A percentile compares a stretch with the other conserved stretches of the same genome.
phyloP scores from a whole-genome alignment of 1,140 invertebrate genomes.

The Drosophila sproati region DNA sequence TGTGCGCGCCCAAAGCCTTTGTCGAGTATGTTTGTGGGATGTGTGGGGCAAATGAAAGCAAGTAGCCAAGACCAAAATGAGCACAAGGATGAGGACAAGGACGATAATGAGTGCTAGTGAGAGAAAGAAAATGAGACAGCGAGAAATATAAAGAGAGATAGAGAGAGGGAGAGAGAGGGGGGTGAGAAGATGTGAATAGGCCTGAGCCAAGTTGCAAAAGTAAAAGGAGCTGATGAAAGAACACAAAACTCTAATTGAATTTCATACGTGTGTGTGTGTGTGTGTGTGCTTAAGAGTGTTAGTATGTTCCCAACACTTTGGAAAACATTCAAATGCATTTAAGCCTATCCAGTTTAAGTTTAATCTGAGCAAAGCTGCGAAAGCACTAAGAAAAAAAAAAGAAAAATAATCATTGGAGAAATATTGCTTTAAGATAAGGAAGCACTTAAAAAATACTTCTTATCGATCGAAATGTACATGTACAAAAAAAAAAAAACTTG shows the following conservation, averaged over 20 bases:
- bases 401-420: not conserved
- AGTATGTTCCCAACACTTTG: constrained; percentile 30
- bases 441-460: too few relatives aligned
- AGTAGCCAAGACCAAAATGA: constrained; percentile 37
- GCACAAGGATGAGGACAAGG: constrained; percentile 13
- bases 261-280: constrained; percentile 27
- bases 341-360: not conserved
- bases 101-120: not conserved
- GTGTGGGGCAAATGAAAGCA: constrained; percentile 60
- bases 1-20: constrained; percentile 35
- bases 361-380: not conserved
- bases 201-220: constrained; percentile 3
- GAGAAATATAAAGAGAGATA: not conserved
- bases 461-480: too few relatives aligned
- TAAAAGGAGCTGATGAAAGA: constrained; percentile 62
- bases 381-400: not conserved
- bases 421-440: too few relatives aligned
- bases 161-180: not conserved
- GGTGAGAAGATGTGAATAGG: not conserved
- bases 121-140: too few relatives aligned
- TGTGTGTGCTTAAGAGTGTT: not conserved
- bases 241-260: constrained; percentile 77
- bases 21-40: constrained; percentile 15
- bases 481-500: too few relatives aligned
- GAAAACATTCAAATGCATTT: constrained; percentile 68